phyloP scores from a whole-genome alignment of 1,140 invertebrate genomes.

The Brachionus koreanus region DNA sequence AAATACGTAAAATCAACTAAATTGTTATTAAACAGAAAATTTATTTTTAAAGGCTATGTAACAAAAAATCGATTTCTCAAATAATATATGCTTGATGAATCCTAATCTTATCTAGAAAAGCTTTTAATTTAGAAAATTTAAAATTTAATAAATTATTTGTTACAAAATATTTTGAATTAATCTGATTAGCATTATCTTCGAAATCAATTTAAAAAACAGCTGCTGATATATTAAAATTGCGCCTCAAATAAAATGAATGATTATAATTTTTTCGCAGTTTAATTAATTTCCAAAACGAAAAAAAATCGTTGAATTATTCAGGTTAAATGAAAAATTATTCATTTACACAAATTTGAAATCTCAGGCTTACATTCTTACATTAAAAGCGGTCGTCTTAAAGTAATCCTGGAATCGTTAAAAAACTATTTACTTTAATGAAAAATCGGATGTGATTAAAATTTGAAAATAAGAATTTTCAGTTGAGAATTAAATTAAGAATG shows the following conservation, averaged over 20 bases:
- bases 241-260: background rate
- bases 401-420: no score
- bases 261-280: background rate
- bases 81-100: background rate
- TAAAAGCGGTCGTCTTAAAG: no score
- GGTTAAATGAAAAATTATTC: background rate
- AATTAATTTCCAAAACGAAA: background rate
- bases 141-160: background rate
- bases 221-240: background rate
- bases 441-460: no score
- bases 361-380: no score
- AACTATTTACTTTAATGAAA: no score
- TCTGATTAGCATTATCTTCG: background rate
- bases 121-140: background rate
- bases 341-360: no score
- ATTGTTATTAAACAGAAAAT: background rate
- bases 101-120: background rate
- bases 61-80: background rate
- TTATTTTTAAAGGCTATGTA: background rate
- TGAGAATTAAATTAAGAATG: no score
- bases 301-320: background rate
- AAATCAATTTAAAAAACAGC: background rate
- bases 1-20: background rate
- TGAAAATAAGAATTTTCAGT: no score
- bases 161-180: background rate